phyloP scores from a whole-genome alignment of 1,140 invertebrate species.

The Ostrea edulis region DNA sequence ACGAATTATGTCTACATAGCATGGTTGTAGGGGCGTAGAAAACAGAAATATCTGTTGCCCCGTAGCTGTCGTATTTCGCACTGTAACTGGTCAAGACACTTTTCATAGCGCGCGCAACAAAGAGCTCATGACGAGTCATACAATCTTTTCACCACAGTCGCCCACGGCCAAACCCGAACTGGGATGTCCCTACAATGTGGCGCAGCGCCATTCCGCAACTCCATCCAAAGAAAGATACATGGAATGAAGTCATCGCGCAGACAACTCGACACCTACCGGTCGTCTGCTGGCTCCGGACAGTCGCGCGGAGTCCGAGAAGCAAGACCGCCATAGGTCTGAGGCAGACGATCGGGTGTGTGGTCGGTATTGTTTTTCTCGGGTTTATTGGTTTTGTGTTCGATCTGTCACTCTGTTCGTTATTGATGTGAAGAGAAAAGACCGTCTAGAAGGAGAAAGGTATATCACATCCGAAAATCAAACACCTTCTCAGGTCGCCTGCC shows the following conservation, averaged over 20 bases:
- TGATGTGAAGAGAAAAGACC: background rate
- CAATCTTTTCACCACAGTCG: slow-evolving; percentile 23
- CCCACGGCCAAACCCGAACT: slow-evolving; percentile 9
- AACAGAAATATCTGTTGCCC: background rate
- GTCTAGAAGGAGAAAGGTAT: slow-evolving; percentile 15
- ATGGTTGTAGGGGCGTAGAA: background rate
- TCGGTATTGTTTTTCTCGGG: slow-evolving; percentile 33
- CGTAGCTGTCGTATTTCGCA: slow-evolving; percentile 24
- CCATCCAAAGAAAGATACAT: slow-evolving; percentile 28
- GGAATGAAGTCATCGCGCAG: slow-evolving; percentile 29
- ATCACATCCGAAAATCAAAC: slow-evolving; percentile 18
- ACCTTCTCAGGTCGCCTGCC: slow-evolving; percentile 14
- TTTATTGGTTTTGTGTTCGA: slow-evolving; percentile 37
- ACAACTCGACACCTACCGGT: slow-evolving; percentile 29
- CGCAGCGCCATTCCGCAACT: slow-evolving; percentile 23
- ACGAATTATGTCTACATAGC: background rate
- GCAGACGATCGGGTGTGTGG: slow-evolving; percentile 32
- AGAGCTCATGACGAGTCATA: slow-evolving; percentile 27
- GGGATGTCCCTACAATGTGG: slow-evolving; percentile 30
- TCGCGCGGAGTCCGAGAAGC: slow-evolving; percentile 12
- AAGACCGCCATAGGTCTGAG: background rate
- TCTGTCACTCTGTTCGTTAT: slow-evolving; percentile 24
- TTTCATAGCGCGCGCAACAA: slow-evolving; percentile 7
- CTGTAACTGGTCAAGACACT: slow-evolving; percentile 25
- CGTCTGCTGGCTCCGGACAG: slow-evolving; percentile 36